Percentiles rank a stretch among this genome's conserved stretches.
These are phyloP conservation scores for Antigone vipio DNA, from an alignment of 2,113 vertebrate genomes.

Conservation along the genomic window DNA sequence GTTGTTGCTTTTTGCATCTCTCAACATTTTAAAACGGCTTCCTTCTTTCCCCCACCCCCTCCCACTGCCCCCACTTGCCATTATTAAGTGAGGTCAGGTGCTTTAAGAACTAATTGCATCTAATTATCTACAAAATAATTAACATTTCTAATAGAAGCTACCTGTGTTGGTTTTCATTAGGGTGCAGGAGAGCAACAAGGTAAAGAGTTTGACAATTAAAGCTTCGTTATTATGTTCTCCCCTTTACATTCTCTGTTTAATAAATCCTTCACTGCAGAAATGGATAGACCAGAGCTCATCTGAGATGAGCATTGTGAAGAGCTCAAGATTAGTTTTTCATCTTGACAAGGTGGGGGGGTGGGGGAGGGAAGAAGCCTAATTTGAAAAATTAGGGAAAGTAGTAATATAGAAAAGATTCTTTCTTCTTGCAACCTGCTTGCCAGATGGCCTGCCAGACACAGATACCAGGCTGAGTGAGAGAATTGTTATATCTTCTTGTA, in stretches of 20 bases:
- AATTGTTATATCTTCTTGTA: not conserved
- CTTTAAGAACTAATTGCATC: slow-evolving; percentile 44
- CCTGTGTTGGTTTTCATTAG: slow-evolving; percentile 62
- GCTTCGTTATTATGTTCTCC: slow-evolving; percentile 48
- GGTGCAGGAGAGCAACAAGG: slow-evolving; percentile 60
- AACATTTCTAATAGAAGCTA: slow-evolving; percentile 72
- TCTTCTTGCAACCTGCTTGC: slow-evolving; percentile 2
- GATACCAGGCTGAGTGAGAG: not conserved
- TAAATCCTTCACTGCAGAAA: slow-evolving; percentile 49
- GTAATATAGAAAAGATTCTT: not conserved
- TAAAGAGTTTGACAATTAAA: slow-evolving; percentile 71
- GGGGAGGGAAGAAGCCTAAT: not conserved
- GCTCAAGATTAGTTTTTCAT: not conserved
- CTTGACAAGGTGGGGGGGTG: not conserved
- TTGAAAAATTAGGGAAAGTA: not conserved
- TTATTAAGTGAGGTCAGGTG: slow-evolving; percentile 63
- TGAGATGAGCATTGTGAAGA: not conserved
- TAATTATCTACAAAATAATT: slow-evolving; percentile 74
- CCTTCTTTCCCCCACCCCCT: not conserved
- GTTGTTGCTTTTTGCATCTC: not conserved
- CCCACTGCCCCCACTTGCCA: not conserved
- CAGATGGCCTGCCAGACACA: slow-evolving; percentile 11
- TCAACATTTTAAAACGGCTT: slow-evolving; percentile 14
- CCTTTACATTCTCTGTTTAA: slow-evolving; percentile 33
- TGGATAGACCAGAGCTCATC: not conserved